These are phyloP conservation scores for Toxostoma redivivum DNA, from an alignment of 2,113 vertebrate species.

Conservation along the genomic window DNA sequence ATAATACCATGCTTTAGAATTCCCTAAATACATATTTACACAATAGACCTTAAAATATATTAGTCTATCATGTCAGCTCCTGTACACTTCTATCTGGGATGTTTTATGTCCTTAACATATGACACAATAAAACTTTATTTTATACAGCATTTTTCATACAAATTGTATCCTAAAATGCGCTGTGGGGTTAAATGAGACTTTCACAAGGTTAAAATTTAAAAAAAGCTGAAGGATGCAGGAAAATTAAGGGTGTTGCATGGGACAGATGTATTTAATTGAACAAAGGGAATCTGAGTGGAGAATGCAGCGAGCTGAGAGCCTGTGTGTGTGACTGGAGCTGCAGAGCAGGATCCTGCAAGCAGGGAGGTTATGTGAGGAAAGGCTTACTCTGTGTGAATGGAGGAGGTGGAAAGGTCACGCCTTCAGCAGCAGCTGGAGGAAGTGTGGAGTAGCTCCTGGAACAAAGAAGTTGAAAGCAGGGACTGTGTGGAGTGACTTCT, in stretches of 20 bases:
- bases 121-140: constrained; percentile 69
- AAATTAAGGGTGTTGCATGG: neutral
- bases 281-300: neutral
- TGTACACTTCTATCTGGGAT: constrained; percentile 43
- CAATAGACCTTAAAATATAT: constrained; percentile 74
- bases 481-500: neutral
- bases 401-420: neutral
- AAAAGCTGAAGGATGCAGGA: neutral
- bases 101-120: constrained; percentile 69
- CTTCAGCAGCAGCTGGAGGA: constrained; percentile 6
- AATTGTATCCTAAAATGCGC: neutral
- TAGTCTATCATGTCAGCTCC: constrained; percentile 59
- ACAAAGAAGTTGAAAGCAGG: constrained; percentile 24
- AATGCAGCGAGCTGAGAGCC: neutral
- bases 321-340: neutral
- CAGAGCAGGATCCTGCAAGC: neutral
- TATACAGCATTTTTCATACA: constrained; percentile 38
- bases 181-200: constrained; percentile 29
- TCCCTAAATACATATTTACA: constrained; percentile 75
- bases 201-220: constrained; percentile 8
- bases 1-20: constrained; percentile 70
- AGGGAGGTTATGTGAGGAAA: neutral
- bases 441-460: neutral
- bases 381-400: neutral
- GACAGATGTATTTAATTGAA: neutral